Evolutionary conservation across 2,888 invertebrate species (phyloP), one percentile per base, ranked within the genome.

Genomic region (Heterodera filipjevi): DNA sequence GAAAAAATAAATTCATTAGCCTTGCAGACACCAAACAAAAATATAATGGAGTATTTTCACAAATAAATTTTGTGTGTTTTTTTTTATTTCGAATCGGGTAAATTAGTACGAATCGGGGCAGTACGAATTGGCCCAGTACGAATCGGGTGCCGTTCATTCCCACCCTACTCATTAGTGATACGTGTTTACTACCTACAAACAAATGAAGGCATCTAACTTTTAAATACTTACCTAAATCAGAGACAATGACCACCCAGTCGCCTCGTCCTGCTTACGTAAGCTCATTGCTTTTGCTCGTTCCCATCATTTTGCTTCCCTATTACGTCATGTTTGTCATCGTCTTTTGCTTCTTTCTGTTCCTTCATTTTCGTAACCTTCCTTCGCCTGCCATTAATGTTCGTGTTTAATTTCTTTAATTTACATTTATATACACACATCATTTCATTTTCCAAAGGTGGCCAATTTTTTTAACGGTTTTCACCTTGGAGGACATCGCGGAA

Each of bases 401-500:
- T 27, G 10, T 8, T 27, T 49, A 10, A n/a, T 27, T 59, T 59
- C 27, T 27, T 27, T 27, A 27, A 27, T 10, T 27, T 59, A 8
- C 49, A n/a, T 19, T 49, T 49, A 14, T 49, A 49, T 49, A n/a
- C 3, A 19, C 16, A 59, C 27, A 22, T 27, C 27, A 2, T 8
- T n/a, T 59, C 27, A 27, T 27, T 59, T 5, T 59, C 33, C 5
- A 33, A 68, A 88, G 88, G 86, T 82, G 10, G 81, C 83, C 27
- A 71, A 77, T 0, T 88, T 88, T 82, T 88, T 88, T 79, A 59
- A 76, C 46, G 83, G 85, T n/a, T 88, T 87, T 80, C 78, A 79
- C 30, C 83, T 89, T 75, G 88, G 88, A 19, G 88, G 88, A 10
- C 88, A 88, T 79, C 83, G 89, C 33, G 88, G 88, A 16, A 84